phyloP scores from a whole-genome alignment of 1,140 invertebrate species.

The Lasioglossum baleicum region DNA sequence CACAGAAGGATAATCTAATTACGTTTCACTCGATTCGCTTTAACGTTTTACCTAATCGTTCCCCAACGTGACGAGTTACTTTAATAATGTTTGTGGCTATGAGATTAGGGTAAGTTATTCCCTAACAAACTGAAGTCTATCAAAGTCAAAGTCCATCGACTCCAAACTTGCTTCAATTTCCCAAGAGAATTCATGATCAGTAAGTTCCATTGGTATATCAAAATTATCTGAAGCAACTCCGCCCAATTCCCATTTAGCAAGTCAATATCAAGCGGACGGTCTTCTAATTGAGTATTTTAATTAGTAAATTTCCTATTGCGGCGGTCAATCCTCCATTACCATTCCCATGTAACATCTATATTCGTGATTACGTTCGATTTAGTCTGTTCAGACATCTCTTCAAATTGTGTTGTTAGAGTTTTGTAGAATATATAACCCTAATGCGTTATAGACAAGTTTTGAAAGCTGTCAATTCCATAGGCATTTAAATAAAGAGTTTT shows the following conservation, averaged over 20 bases:
- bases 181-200: neutral
- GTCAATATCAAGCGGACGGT: neutral
- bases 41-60: neutral
- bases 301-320: neutral
- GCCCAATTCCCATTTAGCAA: neutral
- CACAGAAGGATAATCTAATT: no score
- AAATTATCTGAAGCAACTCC: constrained; percentile 9
- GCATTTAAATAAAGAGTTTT: no score
- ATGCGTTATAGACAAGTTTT: no score
- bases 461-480: no score
- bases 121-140: neutral
- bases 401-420: no score
- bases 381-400: no score
- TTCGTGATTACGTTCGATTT: no score
- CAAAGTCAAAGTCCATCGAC: neutral
- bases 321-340: neutral
- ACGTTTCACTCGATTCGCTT: no score
- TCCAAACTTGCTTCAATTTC: neutral
- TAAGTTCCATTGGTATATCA: constrained; percentile 17
- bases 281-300: neutral
- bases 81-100: neutral
- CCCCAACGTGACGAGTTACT: neutral
- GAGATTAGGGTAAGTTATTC: neutral
- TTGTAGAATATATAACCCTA: no score
- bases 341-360: neutral